Base-by-base conservation (phyloP, 2,888 invertebrate genomes). In the Thecocarcelia acutangulata region DNA sequence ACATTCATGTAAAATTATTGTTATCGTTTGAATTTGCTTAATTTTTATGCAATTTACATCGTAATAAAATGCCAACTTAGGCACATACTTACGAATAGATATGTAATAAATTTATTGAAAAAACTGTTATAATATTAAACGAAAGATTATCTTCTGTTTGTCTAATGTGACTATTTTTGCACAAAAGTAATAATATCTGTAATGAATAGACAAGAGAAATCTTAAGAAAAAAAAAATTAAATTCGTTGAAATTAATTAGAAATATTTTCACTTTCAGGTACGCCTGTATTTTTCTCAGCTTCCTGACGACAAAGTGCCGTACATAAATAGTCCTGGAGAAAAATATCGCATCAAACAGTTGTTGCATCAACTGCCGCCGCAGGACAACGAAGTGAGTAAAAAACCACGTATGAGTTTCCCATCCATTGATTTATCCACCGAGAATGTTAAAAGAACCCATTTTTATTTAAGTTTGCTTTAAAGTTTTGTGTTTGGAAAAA, bases 241-340 rank as follows among this genome's bases (percentile, higher is more conserved):
- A 24, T 24, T 24, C 3, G 5, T 24, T 24, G 24, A 44, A 72
- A 59, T 69, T 72, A 72, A 74, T 82, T 73, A 70, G 46, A 3
- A 44, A 68, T 15, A 15, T 77, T 73, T 40, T 80, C 24, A 44
- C 48, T 77, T 84, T 44, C 93, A 98, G 98, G 98, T 99, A 84
- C 98, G 98, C 91, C 93, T 97, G 88, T 99, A 98, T 93, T 98
- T 99, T 93, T 96, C 97, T 77, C 95, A 95, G 84, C 93, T 99
- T 80, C 97, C 98, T 12, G 98, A 98, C 91, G 98, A 98, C 91
- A 98, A 98, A 92, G 96, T 99, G 80, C 98, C 98, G 75, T 98
- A 98, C 91, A 96, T 98, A 86, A 98, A 98, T 92, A 97, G 97
- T 88, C 95, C 96, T 17, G 98, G 98, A 4, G 98, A 98, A 91